Conservation (phyloP, 2,113 vertebrate genomes). For the Cranoglanis bouderius region DNA sequence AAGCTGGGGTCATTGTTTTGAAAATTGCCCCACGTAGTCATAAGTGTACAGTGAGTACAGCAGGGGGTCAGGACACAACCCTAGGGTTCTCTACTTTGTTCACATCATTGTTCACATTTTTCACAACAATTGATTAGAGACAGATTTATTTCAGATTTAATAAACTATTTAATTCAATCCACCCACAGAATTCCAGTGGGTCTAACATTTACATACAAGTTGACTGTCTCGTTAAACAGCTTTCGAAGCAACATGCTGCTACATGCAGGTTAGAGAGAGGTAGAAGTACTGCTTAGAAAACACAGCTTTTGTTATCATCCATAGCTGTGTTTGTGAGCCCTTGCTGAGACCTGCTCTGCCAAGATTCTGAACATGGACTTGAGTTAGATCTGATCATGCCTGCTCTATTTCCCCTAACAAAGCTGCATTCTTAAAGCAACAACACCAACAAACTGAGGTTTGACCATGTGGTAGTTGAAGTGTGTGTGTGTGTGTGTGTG, state of each 20-base stretch:
- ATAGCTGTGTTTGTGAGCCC: constrained; percentile 50
- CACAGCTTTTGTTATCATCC: constrained; percentile 70
- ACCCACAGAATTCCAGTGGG: background rate
- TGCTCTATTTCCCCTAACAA: background rate
- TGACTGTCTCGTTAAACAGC: background rate
- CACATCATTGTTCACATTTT: background rate
- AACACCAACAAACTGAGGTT: background rate
- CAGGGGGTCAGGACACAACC: too few relatives aligned
- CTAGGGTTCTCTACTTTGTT: background rate
- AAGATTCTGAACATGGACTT: constrained; percentile 4
- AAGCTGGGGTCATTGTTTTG: too few relatives aligned
- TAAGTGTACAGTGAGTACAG: too few relatives aligned
- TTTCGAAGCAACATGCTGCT: background rate
- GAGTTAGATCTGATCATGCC: constrained; percentile 7
- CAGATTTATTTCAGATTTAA: background rate
- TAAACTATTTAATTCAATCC: too few relatives aligned
- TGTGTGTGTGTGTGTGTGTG: background rate
- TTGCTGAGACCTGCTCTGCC: background rate
- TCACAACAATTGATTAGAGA: background rate
- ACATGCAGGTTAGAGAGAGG: background rate
- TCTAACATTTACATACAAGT: background rate
- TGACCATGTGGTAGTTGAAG: background rate
- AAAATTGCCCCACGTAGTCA: too few relatives aligned
- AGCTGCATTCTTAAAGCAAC: constrained; percentile 9
- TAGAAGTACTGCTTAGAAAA: constrained; percentile 54